These are phyloP conservation scores for Scytalopus superciliaris DNA, from an alignment of 2,113 vertebrate species.

Conservation along the genomic window DNA sequence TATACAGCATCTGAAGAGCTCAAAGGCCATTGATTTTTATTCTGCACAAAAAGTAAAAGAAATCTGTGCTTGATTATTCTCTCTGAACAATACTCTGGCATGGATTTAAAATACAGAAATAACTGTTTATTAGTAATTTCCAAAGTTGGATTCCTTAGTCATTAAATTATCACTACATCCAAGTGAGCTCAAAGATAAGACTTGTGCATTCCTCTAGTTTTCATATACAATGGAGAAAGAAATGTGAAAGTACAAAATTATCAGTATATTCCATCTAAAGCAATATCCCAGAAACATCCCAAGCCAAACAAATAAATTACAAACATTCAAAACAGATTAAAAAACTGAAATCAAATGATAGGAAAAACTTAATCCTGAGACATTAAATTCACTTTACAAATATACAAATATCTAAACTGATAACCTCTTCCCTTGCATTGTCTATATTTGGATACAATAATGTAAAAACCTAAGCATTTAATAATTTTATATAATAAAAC, in stretches of 20 bases:
- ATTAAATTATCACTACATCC: background rate
- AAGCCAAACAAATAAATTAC: background rate
- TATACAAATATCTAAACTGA: background rate
- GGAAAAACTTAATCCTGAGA: background rate
- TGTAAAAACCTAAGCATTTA: background rate
- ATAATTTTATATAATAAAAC: background rate
- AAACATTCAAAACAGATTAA: background rate
- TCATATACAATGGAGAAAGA: background rate
- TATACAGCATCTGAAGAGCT: background rate
- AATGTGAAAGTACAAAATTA: background rate
- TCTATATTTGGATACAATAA: background rate
- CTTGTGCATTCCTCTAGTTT: background rate
- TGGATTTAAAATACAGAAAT: background rate
- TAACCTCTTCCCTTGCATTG: background rate
- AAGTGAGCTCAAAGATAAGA: background rate
- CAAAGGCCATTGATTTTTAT: background rate
- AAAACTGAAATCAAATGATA: background rate
- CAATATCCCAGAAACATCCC: background rate
- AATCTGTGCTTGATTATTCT: background rate
- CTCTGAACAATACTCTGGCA: background rate
- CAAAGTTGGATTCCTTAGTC: background rate
- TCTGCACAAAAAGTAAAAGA: background rate
- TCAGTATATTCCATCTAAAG: background rate
- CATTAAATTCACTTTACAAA: background rate
- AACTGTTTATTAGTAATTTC: background rate